phyloP scores from a whole-genome alignment of 2,888 invertebrate genomes.

The Metacarcinus magister region DNA sequence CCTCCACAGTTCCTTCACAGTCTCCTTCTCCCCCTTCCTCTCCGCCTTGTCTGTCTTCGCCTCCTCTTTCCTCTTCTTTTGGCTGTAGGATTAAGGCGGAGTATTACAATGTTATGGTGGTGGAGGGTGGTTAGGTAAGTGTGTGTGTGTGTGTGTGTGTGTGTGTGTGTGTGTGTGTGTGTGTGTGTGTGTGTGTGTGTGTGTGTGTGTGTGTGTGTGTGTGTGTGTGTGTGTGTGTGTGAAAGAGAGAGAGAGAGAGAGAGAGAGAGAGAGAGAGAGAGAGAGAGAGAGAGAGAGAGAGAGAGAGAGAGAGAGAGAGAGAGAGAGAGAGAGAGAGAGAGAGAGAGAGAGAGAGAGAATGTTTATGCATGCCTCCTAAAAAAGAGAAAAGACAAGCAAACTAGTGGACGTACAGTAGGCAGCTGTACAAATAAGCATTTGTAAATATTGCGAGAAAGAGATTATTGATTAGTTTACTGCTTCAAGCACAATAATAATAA shows the following conservation, averaged over 20 bases:
- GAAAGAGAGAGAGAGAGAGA: too few relatives aligned
- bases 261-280: too few relatives aligned
- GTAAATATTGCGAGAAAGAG: background rate
- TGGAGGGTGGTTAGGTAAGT: background rate
- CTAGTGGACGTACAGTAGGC: background rate
- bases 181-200: too few relatives aligned
- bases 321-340: constrained; percentile 44
- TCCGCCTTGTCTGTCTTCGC: background rate
- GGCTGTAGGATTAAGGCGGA: background rate
- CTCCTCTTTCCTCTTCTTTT: background rate
- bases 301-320: constrained; percentile 36
- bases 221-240: too few relatives aligned
- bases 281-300: background rate
- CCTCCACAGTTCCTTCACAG: background rate
- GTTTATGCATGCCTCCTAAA: background rate
- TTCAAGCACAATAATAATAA: background rate
- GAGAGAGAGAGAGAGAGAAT: constrained; percentile 12
- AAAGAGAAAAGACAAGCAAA: constrained; percentile 30
- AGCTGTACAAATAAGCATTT: background rate
- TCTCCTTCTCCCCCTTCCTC: background rate
- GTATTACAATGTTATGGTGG: background rate
- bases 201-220: too few relatives aligned
- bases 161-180: too few relatives aligned
- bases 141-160: background rate
- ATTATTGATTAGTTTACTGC: background rate